Base-by-base conservation (phyloP, 2,888 invertebrate genomes). In the Pedicia rivosa region DNA sequence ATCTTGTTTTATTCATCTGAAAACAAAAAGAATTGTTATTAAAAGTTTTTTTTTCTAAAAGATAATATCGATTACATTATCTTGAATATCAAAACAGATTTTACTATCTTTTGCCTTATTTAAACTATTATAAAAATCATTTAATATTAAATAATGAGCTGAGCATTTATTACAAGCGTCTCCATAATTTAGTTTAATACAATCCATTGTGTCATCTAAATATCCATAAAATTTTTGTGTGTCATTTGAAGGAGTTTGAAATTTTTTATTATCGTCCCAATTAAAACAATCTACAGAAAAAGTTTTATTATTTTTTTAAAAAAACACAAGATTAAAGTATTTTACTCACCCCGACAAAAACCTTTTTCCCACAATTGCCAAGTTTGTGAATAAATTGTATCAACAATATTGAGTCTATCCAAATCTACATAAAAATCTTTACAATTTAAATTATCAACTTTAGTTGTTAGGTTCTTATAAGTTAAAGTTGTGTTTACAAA, bases 1-100 rank as follows among this genome's bases (percentile, higher is more conserved):
- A 30, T 14, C 42, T 35, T 7, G 39, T 44, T 34, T 41, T 31
- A 27, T 44, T 44, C 38, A 44, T 43, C 44, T 44, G 17, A 19
- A 24, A 35, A 16, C 16, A 15, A 31, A 9, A 13, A 13, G 9
- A 15, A 20, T 20, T 14, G 9, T 6, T 20, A 16, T 12, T 10
- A n/a, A 14, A 22, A 12, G 7, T 13, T 22, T 33, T 25, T 6
- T 15, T 15, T 16, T 5, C 4, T 17, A 5, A 7, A 3, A 7
- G 4, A 17, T 20, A 19, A n/a, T 5, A 15, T 25, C 13, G 10
- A 34, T 25, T 34, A 34, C 34, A 35, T 16, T 10, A 25, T 25
- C 16, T 6, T 25, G 35, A 26, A 25, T 25, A 35, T 35, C 35
- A 26, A 35, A 35, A 13, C 35, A 35, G 25, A 35, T 25, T 35